Evolutionary conservation across 30 jellyfish, hydroid and myxozoan species (phyloP), one percentile per base, ranked within the genome.

Genomic region (Rhopilema esculentum): DNA sequence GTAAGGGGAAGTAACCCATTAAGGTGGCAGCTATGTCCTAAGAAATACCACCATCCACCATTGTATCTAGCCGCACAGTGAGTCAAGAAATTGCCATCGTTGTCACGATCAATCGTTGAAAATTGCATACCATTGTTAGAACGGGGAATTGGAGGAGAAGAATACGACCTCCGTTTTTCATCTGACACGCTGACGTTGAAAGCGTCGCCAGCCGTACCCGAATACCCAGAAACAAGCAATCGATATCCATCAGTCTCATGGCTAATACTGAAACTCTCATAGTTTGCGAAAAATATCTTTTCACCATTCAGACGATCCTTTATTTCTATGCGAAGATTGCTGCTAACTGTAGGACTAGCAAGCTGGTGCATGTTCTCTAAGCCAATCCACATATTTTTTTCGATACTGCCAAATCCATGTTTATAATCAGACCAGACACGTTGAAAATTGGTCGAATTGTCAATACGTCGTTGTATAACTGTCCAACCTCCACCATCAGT

Each of bases 401-500:
- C 77, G 15, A 83, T 86, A 70, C 49, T 80, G 4, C 88, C 93
- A 61, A 72, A 71, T 30, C 76, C 75, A 1, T 61, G 51, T 25
- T 22, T 30, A 27, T 72, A 30, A 25, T 24, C 64, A 77, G 61
- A 72, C 76, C 53, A 72, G 61, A 57, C 82, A 12, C 67, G 88
- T 16, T 0, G 0, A 66, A 61, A 68, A 8, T 63, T 25, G 26
- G 69, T 90, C 27, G 63, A 87, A 52, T 0, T 88, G 22, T 82
- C 64, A 23, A 27, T 31, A 29, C n/a, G 63, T 27, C 75, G 92
- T 19, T 68, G 83, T 1, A 33, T 29, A 1, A 21, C 88, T 27
- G 49, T 68, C 57, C 77, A 88, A 7, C 66, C 69, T 12, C 66
- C 87, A 1, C 51, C 77, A 4, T 86, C 95, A 21, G 88, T 77